phyloP scores from a whole-genome alignment of 2,888 invertebrate species.

The Polymixis lichenea region DNA sequence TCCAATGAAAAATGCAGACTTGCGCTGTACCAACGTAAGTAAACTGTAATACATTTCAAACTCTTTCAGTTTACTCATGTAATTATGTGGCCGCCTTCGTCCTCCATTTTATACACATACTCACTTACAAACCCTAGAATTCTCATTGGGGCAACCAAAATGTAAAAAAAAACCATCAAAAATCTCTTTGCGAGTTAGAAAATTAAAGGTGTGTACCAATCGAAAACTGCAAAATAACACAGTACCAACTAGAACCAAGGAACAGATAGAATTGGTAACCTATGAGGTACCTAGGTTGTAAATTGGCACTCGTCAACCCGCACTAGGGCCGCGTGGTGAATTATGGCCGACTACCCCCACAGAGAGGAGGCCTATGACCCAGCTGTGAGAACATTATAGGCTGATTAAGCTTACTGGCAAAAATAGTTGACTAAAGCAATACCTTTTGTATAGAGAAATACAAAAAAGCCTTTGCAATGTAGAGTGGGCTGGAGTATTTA shows the following conservation, averaged over 20 bases:
- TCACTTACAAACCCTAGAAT: neutral
- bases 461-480: neutral
- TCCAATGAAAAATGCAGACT: neutral
- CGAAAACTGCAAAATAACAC: constrained; percentile 15
- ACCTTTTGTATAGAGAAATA: too few species aligned
- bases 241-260: neutral
- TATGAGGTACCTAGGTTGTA: neutral
- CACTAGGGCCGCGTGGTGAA: too few species aligned
- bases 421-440: neutral
- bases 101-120: neutral
- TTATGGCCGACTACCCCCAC: too few species aligned
- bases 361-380: too few species aligned
- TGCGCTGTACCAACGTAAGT: neutral
- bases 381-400: too few species aligned
- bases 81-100: too few species aligned
- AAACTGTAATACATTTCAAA: neutral
- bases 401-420: too few species aligned
- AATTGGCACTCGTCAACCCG: too few species aligned
- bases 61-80: neutral
- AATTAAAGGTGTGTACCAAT: neutral
- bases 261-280: neutral
- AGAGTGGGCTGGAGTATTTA: neutral
- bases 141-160: neutral
- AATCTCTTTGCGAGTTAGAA: neutral
- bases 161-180: neutral